Evolutionary conservation across 2,888 invertebrate genomes (phyloP).

Genomic region (Stomorhina lunata): DNA sequence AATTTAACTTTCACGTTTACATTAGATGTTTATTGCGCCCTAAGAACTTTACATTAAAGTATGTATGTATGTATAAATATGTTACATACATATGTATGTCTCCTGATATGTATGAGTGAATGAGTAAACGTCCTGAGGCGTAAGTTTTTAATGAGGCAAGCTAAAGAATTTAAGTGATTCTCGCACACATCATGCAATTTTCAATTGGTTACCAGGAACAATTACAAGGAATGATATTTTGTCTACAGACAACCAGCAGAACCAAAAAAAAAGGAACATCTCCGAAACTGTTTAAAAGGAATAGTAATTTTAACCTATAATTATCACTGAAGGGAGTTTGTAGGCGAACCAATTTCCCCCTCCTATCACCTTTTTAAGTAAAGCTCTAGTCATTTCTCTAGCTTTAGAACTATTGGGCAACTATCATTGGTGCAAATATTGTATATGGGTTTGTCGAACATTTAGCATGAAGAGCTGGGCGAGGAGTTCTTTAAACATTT

Average conservation of each 20-base stretch:
- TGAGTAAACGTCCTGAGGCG: constrained; percentile 39
- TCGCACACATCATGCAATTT: constrained; percentile 4
- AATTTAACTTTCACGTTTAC: not conserved
- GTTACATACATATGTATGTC: too few relatives aligned
- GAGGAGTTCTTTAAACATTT: not conserved
- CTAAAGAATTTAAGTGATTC: constrained; percentile 40
- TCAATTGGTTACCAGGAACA: not conserved
- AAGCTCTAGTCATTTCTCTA: too few relatives aligned
- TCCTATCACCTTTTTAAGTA: not conserved
- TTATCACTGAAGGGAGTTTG: too few relatives aligned
- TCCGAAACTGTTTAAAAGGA: too few relatives aligned
- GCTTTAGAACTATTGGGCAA: too few relatives aligned
- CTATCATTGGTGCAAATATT: too few relatives aligned
- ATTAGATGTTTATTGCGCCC: not conserved
- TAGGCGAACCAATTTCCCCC: not conserved
- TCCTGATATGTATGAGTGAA: not conserved
- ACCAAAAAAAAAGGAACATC: too few relatives aligned
- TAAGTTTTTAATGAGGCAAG: constrained; percentile 60
- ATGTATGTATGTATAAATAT: not conserved
- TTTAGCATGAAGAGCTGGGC: too few relatives aligned
- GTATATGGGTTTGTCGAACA: too few relatives aligned
- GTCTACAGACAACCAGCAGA: too few relatives aligned
- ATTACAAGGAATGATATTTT: too few relatives aligned
- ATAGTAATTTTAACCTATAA: too few relatives aligned
- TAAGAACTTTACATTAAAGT: not conserved